These are phyloP conservation scores for Reticulitermes speratus DNA, from an alignment of 1,140 invertebrate genomes.

Conservation along the genomic window DNA sequence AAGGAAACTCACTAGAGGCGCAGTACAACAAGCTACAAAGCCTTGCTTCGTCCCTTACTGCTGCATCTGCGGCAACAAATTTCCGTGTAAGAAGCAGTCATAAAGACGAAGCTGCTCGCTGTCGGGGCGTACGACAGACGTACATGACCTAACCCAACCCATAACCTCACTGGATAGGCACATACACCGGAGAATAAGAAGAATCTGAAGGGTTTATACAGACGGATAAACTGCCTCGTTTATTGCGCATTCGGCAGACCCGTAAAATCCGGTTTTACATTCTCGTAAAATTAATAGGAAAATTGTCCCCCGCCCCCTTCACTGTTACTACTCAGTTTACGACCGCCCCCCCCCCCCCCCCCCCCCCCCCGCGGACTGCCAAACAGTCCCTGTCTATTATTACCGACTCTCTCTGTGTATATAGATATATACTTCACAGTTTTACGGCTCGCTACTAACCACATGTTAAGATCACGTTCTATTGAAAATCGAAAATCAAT, in stretches of 20 bases:
- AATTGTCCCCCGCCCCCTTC: slow-evolving; percentile 31
- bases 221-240: slow-evolving; percentile 31
- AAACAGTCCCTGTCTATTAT: background rate
- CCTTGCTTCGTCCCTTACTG: too few species aligned
- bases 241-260: slow-evolving; percentile 31
- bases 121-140: background rate
- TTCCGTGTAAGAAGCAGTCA: background rate
- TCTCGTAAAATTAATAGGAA: slow-evolving; percentile 39
- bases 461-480: background rate
- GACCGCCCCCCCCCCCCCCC: background rate
- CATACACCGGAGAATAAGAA: background rate
- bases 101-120: background rate
- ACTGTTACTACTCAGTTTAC: background rate
- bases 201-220: background rate
- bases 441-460: background rate
- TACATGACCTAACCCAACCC: background rate
- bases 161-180: slow-evolving; percentile 17
- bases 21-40: too few species aligned
- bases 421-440: background rate
- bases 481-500: slow-evolving; percentile 8
- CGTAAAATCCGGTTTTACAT: slow-evolving; percentile 36
- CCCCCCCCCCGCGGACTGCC: background rate
- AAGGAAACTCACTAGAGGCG: too few species aligned
- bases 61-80: too few species aligned
- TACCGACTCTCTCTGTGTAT: background rate